Evolutionary conservation across 2,797 vertebrate genomes (phyloP).

Genomic region (Sebastes trivittatus): DNA sequence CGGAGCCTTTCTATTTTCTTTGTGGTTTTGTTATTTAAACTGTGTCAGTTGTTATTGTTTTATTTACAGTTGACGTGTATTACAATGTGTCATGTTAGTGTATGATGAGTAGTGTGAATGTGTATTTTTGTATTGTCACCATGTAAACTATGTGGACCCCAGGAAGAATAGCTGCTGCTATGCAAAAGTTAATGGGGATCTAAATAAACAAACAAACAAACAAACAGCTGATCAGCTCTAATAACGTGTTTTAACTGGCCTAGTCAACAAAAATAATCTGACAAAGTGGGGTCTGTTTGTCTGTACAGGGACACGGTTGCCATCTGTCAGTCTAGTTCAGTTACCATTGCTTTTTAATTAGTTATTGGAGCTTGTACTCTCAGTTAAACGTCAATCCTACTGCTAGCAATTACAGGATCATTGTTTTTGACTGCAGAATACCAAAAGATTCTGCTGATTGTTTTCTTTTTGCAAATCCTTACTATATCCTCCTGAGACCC

Average conservation of each 20-base stretch:
- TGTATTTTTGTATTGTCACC: too few relatives aligned
- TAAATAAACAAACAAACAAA: too few relatives aligned
- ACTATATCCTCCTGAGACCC: too few relatives aligned
- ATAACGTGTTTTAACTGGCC: background rate
- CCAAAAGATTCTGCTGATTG: background rate
- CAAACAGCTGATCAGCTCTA: background rate
- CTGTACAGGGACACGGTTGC: background rate
- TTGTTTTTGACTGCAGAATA: background rate
- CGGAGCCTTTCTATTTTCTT: too few relatives aligned
- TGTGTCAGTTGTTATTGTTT: too few relatives aligned
- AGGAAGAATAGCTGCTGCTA: too few relatives aligned
- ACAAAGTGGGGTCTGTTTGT: background rate
- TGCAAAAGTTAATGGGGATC: too few relatives aligned
- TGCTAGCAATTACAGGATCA: background rate
- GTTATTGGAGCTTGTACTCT: background rate
- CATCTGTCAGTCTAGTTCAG: conserved; percentile 21
- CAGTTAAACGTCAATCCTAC: background rate
- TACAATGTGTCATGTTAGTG: too few relatives aligned
- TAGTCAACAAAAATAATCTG: background rate
- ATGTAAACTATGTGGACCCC: too few relatives aligned
- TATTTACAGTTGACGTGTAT: too few relatives aligned
- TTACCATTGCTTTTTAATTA: background rate
- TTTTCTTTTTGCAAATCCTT: background rate
- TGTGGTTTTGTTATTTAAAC: too few relatives aligned
- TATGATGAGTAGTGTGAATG: too few relatives aligned